phyloP scores from a whole-genome alignment of 2,888 invertebrate species.

The Cryptocheilus praepositus region DNA sequence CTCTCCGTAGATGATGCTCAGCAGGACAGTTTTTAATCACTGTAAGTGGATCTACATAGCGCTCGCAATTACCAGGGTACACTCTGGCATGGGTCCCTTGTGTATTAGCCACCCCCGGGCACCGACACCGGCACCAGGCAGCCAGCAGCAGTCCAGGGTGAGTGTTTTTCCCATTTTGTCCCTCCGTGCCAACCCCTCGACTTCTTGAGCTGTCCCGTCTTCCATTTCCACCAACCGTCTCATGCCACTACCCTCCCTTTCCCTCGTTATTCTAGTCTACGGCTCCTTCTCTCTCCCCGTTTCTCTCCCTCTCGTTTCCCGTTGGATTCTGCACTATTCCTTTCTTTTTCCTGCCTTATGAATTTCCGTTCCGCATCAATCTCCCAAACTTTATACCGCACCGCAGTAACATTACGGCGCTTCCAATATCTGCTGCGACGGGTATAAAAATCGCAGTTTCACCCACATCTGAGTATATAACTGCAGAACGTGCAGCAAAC shows the following conservation, averaged over 20 bases:
- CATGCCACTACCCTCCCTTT: neutral
- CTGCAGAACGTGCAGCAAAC: too few species aligned
- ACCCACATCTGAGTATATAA: too few species aligned
- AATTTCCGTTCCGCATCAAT: too few species aligned
- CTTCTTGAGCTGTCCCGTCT: slow-evolving; percentile 32
- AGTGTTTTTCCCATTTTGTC: slow-evolving; percentile 61
- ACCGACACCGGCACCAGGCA: slow-evolving; percentile 40
- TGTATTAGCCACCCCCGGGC: slow-evolving; percentile 62
- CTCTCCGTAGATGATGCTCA: slow-evolving; percentile 63
- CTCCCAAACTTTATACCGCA: too few species aligned
- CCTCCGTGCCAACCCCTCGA: slow-evolving; percentile 38
- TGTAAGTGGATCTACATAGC: slow-evolving; percentile 75
- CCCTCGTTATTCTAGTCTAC: slow-evolving; percentile 4
- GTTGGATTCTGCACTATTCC: neutral
- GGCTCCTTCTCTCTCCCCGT: neutral
- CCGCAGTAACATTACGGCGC: too few species aligned
- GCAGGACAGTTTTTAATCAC: slow-evolving; percentile 76
- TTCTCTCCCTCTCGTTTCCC: slow-evolving; percentile 20
- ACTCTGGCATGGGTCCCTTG: slow-evolving; percentile 68
- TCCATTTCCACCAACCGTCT: slow-evolving; percentile 19
- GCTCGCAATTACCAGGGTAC: slow-evolving; percentile 73
- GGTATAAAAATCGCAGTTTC: too few species aligned
- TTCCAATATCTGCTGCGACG: too few species aligned
- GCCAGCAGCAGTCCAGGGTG: slow-evolving; percentile 32
- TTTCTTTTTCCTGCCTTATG: neutral